phyloP scores from a whole-genome alignment of 1,140 invertebrate genomes.

The Subanguina moxae region DNA sequence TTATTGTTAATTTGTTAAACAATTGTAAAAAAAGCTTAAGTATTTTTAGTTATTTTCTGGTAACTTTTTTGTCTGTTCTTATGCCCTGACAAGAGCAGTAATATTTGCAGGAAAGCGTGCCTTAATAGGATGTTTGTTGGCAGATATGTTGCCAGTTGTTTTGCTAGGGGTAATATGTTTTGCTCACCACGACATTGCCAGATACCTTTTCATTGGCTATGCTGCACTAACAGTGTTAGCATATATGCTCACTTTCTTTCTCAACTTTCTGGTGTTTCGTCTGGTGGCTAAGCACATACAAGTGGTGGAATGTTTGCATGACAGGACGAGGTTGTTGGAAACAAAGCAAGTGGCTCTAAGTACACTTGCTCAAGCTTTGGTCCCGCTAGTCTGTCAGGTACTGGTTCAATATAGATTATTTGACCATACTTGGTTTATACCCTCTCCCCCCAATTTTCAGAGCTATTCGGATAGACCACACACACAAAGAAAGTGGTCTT shows the following conservation, averaged over 20 bases:
- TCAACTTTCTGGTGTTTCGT: conserved; percentile 46
- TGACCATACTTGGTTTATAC: background rate
- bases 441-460: too few relatives aligned
- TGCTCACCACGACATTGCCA: conserved; percentile 21
- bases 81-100: too few relatives aligned
- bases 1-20: background rate
- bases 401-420: background rate
- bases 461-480: too few relatives aligned
- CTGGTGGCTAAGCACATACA: conserved; percentile 45
- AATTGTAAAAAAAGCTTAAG: background rate
- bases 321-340: conserved; percentile 43
- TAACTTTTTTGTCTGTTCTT: too few relatives aligned
- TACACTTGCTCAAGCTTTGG: conserved; percentile 46
- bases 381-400: conserved; percentile 49
- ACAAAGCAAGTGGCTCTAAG: conserved; percentile 49
- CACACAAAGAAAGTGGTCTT: too few relatives aligned
- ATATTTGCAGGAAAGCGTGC: conserved; percentile 40
- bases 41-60: conserved; percentile 5
- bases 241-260: conserved; percentile 46
- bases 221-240: conserved; percentile 43
- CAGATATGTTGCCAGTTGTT: conserved; percentile 38
- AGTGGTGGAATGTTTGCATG: conserved; percentile 47
- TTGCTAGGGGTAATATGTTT: conserved; percentile 42
- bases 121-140: conserved; percentile 37
- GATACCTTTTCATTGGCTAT: conserved; percentile 41